Base-by-base conservation (phyloP, 92 coral and sea anemone species). In the Epizoanthus ramosus region DNA sequence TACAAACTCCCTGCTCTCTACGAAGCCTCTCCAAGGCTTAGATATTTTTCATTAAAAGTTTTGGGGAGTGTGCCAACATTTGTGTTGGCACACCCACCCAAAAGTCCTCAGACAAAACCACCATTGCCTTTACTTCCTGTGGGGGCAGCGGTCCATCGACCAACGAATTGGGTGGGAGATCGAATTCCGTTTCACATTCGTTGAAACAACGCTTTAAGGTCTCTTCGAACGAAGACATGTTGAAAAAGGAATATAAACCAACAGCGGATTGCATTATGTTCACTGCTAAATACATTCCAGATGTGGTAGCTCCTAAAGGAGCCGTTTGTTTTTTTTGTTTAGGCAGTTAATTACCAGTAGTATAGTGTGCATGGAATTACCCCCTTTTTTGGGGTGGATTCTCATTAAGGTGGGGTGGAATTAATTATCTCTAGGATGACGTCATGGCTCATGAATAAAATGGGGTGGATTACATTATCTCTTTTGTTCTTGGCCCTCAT, bases 301-400 rank as follows among this genome's bases (percentile, higher is more conserved):
- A 86, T 68, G 73, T 92, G 92, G 87, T 92, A 92, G 95, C 92
- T 92, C 95, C 92, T 91, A 91, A 89, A 91, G 87, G 92, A 91
- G 95, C 95, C 95, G 95, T 73, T 88, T 54, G 80, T 74, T 74
- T 74, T n/a, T n/a, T n/a, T n/a, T n/a, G n/a, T n/a, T n/a, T n/a
- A n/a, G n/a, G n/a, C n/a, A n/a, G n/a, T n/a, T n/a, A n/a, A n/a
- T n/a, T n/a, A n/a, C n/a, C n/a, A n/a, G n/a, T n/a, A n/a, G n/a
- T n/a, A n/a, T n/a, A n/a, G n/a, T n/a, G n/a, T n/a, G n/a, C n/a
- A n/a, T n/a, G n/a, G n/a, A n/a, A n/a, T n/a, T n/a, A n/a, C n/a
- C n/a, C n/a, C n/a, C n/a, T n/a, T n/a, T n/a, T n/a, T n/a, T n/a
- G n/a, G n/a, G n/a, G n/a, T n/a, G n/a, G n/a, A n/a, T n/a, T n/a